Evolutionary conservation across 2,888 invertebrate genomes (phyloP), one percentile per base, ranked within the genome.

Genomic region (Hirtodrosophila cameraria): DNA sequence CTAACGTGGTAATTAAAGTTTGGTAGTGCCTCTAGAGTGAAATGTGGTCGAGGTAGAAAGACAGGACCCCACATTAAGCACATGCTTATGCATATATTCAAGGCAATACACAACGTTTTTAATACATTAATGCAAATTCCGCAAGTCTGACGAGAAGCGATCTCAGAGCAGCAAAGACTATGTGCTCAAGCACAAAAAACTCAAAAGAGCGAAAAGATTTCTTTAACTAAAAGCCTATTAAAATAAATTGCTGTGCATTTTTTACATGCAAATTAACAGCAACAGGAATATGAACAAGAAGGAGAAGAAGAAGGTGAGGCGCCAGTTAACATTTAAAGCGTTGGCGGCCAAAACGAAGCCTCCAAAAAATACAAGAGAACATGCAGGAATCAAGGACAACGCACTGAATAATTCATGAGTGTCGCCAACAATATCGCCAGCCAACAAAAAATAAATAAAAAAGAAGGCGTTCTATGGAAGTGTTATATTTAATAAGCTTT

Each of bases 401-500:
- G 80, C 75, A 80, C 77, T 81, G 83, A 83, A 81, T 83, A 73
- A 81, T 81, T 81, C 80, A 81, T 81, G 83, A 83, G 65, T 63
- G 63, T 66, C 67, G 63, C 55, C 62, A 59, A 18, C 42, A 68
- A 50, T 54, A 58, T 36, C 41, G 53, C 13, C 33, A 45, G 49
- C 4, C 35, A 46, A 30, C 25, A 16, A 25, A 13, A 28, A 60
- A n/a, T n/a, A n/a, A 60, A 50, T 46, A 54, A 46, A 57, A 31
- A 45, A 61, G 45, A 41, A 60, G 54, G 49, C 63, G 53, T 30
- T 55, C 36, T 41, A 42, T 36, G 43, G 35, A 38, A 31, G 70
- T 83, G 65, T 68, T 83, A 70, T 74, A 72, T 83, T 81, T 81
- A 80, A 80, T 80, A 83, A 82, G 83, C 75, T 70, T 9, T 12